Evolutionary conservation across 2,113 vertebrate species (phyloP), one percentile per base, ranked within the genome.

Genomic region (Aldabrachelys gigantea): DNA sequence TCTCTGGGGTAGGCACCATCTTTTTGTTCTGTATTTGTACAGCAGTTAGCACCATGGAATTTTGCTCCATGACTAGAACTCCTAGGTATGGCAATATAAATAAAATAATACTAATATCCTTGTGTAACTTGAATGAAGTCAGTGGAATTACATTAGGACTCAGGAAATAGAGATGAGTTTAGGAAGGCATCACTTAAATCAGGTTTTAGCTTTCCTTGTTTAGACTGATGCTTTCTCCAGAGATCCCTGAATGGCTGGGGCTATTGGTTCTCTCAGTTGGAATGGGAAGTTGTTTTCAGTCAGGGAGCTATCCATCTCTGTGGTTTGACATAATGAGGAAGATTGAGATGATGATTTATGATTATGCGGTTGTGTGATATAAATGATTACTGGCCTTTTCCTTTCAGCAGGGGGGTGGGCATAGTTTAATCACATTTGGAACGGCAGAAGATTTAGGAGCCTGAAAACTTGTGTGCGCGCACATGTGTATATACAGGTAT

Each of bases 401-500:
- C 92, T 97, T 93, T 89, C 94, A 95, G 91, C 79, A 27, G 57
- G 56, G 83, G 88, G 90, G 88, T 93, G 93, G 95, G 84, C 88
- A 93, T 92, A 85, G 19, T 82, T 94, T 95, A 93, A 94, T 97
- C 95, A 92, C 62, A 87, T 44, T 29, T 1, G 1, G 91, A 89
- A 96, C 87, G 52, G 81, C 80, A 41, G 83, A 93, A 94, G 89
- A 86, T 89, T 85, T 62, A 89, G 93, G 92, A 91, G 95, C 72
- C 91, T 92, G n/a, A 83, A 93, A 82, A 96, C 93, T 81, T n/a
- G 24, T 84, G 81, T 24, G 65, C n/a, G 89, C 94, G 82, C 25
- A 4, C 24, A 57, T 31, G 21, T 83, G 75, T 19, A 57, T 44
- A 65, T n/a, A 53, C n/a, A 38, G n/a, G 91, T 59, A 76, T 62